A percentile compares a stretch with the other conserved stretches of the same genome.
These are phyloP conservation scores for Psittacula echo DNA, from an alignment of 2,797 vertebrate genomes.

Conservation along the genomic window DNA sequence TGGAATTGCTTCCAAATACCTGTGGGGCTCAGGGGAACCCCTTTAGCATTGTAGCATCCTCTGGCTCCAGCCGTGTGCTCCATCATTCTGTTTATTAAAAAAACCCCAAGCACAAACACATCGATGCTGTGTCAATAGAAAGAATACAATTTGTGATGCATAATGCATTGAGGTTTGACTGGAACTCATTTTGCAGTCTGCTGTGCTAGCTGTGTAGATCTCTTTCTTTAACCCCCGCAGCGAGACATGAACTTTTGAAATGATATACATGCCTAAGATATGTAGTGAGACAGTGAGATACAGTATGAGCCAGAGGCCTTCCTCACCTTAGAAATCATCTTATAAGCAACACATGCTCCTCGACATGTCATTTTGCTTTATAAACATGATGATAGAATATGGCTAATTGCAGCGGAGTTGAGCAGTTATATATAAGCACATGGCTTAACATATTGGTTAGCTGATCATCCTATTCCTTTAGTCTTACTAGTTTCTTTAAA, in stretches of 20 bases:
- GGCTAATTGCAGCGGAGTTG: constrained; percentile 22
- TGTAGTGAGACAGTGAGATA: constrained; percentile 5
- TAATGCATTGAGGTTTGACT: background rate
- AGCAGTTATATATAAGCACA: constrained; percentile 48
- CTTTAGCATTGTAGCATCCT: background rate
- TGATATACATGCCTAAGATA: constrained; percentile 25
- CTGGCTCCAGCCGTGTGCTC: background rate
- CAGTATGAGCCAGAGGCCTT: constrained; percentile 33
- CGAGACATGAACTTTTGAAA: background rate
- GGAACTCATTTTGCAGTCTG: background rate
- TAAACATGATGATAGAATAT: constrained; percentile 7
- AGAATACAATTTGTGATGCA: background rate
- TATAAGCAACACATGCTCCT: constrained; percentile 28
- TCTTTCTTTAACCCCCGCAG: background rate
- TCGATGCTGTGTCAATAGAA: background rate
- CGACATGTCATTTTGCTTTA: constrained; percentile 25
- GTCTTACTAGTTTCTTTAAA: constrained; percentile 9
- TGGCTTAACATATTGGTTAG: constrained; percentile 26
- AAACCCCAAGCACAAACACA: background rate
- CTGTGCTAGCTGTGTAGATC: background rate
- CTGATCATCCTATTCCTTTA: constrained; percentile 12
- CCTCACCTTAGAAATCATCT: constrained; percentile 40
- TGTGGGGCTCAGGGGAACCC: background rate
- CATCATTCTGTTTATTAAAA: background rate
- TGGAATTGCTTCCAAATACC: constrained; percentile 12